A percentile compares a stretch with the other conserved stretches of the same genome.
Conservation (phyloP, 2,888 invertebrate species). For the Eupithecia exiguata region DNA sequence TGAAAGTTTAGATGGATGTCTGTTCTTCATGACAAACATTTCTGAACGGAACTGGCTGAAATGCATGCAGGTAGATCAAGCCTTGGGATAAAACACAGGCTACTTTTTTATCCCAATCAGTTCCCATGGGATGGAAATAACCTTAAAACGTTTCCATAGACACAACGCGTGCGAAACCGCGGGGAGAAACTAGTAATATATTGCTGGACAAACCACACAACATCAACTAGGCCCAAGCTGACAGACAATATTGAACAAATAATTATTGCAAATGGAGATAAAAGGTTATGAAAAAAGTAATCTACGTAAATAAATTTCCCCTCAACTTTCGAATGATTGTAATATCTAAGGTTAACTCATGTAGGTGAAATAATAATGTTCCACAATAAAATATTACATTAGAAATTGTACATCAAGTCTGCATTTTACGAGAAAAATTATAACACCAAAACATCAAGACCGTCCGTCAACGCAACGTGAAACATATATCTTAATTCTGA, state of each 20-base stretch:
- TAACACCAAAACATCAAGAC: not conserved
- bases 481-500: not conserved
- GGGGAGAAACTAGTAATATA: too few relatives aligned
- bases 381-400: not conserved
- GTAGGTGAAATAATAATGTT: not conserved
- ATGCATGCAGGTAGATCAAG: too few relatives aligned
- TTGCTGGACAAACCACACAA: too few relatives aligned
- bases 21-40: too few relatives aligned
- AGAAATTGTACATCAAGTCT: not conserved
- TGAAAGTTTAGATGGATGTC: too few relatives aligned
- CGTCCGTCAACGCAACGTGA: not conserved
- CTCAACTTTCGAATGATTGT: not conserved
- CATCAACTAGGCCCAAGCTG: too few relatives aligned
- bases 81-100: too few relatives aligned
- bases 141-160: too few relatives aligned
- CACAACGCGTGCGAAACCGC: too few relatives aligned
- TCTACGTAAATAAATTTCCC: not conserved
- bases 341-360: not conserved
- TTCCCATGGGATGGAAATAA: too few relatives aligned
- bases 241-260: not conserved
- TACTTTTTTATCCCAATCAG: too few relatives aligned
- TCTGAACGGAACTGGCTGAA: too few relatives aligned
- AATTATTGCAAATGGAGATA: not conserved
- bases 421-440: not conserved
- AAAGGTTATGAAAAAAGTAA: not conserved